Evolutionary conservation across 1,140 invertebrate genomes (phyloP).

Genomic region (Phocides pigmalion): DNA sequence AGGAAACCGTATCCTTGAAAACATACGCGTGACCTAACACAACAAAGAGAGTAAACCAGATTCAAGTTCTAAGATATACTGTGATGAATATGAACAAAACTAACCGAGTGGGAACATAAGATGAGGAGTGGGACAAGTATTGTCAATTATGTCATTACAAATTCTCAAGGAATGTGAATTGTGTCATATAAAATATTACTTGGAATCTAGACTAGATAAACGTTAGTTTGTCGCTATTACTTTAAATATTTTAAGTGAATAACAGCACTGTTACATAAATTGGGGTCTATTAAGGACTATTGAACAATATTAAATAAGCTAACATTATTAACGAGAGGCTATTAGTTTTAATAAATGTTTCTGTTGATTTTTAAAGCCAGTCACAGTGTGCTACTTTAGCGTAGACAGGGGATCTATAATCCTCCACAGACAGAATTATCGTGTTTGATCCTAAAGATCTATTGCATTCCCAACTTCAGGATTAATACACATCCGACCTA

Average conservation of each 20-base stretch:
- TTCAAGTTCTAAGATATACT: not conserved
- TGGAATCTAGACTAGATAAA: constrained; percentile 16
- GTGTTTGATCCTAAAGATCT: constrained; percentile 33
- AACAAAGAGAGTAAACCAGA: not conserved
- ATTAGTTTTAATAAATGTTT: constrained; percentile 31
- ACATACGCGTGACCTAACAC: not conserved
- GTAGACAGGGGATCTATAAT: too few species aligned
- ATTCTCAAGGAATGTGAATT: constrained; percentile 47
- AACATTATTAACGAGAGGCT: constrained; percentile 36
- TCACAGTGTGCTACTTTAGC: too few species aligned
- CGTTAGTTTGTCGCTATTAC: constrained; percentile 32
- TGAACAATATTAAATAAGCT: constrained; percentile 20
- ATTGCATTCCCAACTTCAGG: constrained; percentile 22
- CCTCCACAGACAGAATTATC: constrained; percentile 10
- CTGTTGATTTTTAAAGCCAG: not conserved
- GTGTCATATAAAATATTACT: constrained; percentile 41
- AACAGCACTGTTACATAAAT: constrained; percentile 37
- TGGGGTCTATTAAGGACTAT: constrained; percentile 33
- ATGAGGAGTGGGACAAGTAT: not conserved
- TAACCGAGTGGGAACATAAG: not conserved
- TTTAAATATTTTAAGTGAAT: constrained; percentile 31
- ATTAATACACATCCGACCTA: constrained; percentile 23
- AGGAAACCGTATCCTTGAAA: not conserved
- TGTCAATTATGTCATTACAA: constrained; percentile 5
- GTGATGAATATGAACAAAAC: not conserved